Evolutionary conservation across 2,797 vertebrate species (phyloP).

Genomic region (Trachurus trachurus): DNA sequence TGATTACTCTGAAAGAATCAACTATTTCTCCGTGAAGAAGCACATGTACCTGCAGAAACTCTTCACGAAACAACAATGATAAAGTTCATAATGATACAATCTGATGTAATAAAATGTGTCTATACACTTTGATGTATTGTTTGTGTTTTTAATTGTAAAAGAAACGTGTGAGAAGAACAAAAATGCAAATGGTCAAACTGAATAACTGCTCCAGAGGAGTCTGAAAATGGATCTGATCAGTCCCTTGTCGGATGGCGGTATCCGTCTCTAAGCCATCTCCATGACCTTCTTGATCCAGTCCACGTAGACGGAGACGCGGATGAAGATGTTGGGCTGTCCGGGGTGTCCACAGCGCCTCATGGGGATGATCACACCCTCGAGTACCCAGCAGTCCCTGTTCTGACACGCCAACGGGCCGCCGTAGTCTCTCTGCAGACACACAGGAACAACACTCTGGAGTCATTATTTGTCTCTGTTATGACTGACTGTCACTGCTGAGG

Average conservation of each 20-base stretch:
- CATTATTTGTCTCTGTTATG: conserved; percentile 81
- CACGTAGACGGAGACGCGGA: conserved; percentile 92
- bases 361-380: conserved; percentile 96
- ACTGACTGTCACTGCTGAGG: conserved; percentile 78
- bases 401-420: conserved; percentile 95
- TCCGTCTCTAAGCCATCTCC: conserved; percentile 87
- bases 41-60: neutral
- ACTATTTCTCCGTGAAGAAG: neutral
- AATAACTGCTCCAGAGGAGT: conserved; percentile 16
- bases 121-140: conserved; percentile 1
- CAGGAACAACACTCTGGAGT: conserved; percentile 71
- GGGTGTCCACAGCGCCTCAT: conserved; percentile 93
- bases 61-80: neutral
- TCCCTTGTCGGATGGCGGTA: conserved; percentile 24
- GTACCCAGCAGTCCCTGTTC: conserved; percentile 95
- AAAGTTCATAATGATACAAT: conserved; percentile 14
- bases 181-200: conserved; percentile 6
- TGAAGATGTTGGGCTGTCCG: conserved; percentile 93
- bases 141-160: conserved; percentile 35
- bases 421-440: conserved; percentile 91
- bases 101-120: conserved; percentile 26
- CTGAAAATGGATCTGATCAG: conserved; percentile 25
- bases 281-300: conserved; percentile 99
- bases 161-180: conserved; percentile 11
- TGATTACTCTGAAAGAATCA: neutral